Conservation (phyloP, 2,797 vertebrate species). For the Lutjanus argentimaculatus region DNA sequence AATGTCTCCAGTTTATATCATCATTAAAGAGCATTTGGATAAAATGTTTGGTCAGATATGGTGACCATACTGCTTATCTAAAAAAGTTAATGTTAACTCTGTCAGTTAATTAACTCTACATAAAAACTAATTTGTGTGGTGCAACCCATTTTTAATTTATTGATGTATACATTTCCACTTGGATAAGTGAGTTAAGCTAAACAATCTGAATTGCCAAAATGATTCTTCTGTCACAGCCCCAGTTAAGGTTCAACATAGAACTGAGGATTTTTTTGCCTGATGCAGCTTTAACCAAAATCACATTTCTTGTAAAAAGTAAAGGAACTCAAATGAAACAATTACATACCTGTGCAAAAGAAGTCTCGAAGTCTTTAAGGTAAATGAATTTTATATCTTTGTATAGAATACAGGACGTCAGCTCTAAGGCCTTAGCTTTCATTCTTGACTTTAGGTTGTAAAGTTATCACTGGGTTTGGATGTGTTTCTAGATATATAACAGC, state of each 20-base stretch:
- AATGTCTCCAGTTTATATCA: background rate
- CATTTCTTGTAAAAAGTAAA: background rate
- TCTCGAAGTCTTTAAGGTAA: constrained; percentile 28
- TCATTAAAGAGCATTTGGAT: background rate
- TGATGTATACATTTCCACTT: background rate
- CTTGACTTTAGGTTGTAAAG: background rate
- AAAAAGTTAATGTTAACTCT: background rate
- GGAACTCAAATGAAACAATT: background rate
- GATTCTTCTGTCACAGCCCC: background rate
- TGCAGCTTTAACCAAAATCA: constrained; percentile 22
- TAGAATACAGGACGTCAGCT: background rate
- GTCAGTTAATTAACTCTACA: background rate
- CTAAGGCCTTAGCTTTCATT: background rate
- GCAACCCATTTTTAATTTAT: background rate
- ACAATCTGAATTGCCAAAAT: background rate
- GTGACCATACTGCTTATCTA: too few species aligned
- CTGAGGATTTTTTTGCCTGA: background rate
- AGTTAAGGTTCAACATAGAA: background rate
- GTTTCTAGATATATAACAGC: background rate
- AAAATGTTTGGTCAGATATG: background rate
- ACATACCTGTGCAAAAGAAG: constrained; percentile 44
- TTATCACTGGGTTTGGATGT: background rate
- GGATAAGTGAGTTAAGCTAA: background rate
- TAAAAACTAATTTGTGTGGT: background rate
- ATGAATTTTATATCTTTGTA: background rate